Conservation (phyloP, 2,113 vertebrate species). For the Gobiocypris rarus region DNA sequence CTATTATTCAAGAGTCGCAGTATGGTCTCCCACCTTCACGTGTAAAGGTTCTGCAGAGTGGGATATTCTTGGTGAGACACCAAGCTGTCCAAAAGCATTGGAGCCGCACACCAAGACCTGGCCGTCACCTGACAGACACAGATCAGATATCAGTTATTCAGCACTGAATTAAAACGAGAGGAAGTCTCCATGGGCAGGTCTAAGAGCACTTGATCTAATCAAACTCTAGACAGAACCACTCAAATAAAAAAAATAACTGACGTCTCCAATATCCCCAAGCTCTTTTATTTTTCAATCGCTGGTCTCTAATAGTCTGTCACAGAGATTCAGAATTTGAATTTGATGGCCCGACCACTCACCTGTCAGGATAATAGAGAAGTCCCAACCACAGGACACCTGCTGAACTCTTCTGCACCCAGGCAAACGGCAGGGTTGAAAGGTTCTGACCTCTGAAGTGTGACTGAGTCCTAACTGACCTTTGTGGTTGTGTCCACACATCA, state of each 20-base stretch:
- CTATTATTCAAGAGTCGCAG: not conserved
- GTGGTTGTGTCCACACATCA: constrained; percentile 89
- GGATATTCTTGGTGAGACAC: constrained; percentile 72
- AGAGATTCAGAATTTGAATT: not conserved
- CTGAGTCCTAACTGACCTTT: constrained; percentile 88
- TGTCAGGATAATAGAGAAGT: constrained; percentile 88
- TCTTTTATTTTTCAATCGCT: not conserved
- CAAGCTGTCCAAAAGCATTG: constrained; percentile 89
- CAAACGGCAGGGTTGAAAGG: constrained; percentile 76
- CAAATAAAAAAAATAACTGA: not conserved
- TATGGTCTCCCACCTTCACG: constrained; percentile 77
- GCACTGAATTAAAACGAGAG: not conserved
- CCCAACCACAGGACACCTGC: constrained; percentile 91
- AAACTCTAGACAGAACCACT: not conserved
- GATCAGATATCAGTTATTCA: constrained; percentile 16
- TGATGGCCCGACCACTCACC: constrained; percentile 71
- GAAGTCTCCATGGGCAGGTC: not conserved
- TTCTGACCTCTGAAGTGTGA: constrained; percentile 77
- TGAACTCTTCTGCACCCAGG: constrained; percentile 70
- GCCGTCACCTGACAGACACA: constrained; percentile 77
- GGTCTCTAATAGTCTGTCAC: not conserved
- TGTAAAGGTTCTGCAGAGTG: constrained; percentile 71
- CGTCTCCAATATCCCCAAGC: not conserved
- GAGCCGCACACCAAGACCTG: constrained; percentile 87
- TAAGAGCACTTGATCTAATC: not conserved